These are phyloP conservation scores for Hypomecis punctinalis DNA, from an alignment of 2,888 invertebrate genomes.

Conservation along the genomic window DNA sequence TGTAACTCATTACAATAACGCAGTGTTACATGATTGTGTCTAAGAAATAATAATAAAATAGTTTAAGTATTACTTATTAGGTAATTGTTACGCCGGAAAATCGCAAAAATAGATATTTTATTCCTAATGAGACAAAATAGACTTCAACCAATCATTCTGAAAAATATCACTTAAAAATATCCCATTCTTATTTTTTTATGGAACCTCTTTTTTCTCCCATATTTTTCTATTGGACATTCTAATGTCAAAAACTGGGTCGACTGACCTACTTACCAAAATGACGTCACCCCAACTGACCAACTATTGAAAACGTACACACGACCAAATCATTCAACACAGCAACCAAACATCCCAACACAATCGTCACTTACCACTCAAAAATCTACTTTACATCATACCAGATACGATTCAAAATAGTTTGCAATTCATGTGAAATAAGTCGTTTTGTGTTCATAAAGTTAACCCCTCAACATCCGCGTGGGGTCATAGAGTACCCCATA, in stretches of 20 bases:
- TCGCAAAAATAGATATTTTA: no score
- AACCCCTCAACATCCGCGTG: constrained; percentile 59
- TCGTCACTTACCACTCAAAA: constrained; percentile 34
- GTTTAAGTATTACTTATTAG: no score
- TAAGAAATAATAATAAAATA: no score
- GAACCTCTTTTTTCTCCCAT: not conserved
- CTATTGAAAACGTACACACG: constrained; percentile 28
- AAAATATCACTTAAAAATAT: no score
- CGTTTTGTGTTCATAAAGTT: constrained; percentile 36
- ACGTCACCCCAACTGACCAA: constrained; percentile 44
- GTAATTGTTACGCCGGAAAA: no score
- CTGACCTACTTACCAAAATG: constrained; percentile 52
- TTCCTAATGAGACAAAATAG: no score
- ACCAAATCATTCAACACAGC: constrained; percentile 20
- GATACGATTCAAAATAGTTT: constrained; percentile 42
- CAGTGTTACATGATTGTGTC: no score
- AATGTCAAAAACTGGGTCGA: constrained; percentile 31
- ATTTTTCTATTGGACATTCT: constrained; percentile 11
- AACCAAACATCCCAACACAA: not conserved
- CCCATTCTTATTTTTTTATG: no score
- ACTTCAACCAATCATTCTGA: no score
- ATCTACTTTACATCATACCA: constrained; percentile 32
- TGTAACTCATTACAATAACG: no score
- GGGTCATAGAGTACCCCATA: constrained; percentile 66
- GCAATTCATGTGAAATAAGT: constrained; percentile 17